phyloP scores from a whole-genome alignment of 1,140 invertebrate genomes.

The Varroa destructor region DNA sequence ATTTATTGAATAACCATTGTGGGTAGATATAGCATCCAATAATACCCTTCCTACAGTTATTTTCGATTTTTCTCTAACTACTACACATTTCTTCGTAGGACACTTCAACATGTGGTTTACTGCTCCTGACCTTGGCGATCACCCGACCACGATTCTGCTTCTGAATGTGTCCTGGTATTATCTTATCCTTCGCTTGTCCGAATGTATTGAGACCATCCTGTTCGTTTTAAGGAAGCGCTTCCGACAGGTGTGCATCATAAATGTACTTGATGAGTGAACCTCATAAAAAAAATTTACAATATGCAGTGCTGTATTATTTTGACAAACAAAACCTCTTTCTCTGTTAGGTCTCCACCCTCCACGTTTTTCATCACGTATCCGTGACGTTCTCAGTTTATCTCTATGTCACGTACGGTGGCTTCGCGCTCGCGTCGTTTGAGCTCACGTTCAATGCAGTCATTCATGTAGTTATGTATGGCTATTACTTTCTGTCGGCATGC shows the following conservation, averaged over 20 bases:
- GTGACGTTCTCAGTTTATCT: conserved; percentile 34
- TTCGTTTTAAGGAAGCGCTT: conserved; percentile 23
- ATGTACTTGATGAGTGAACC: background rate
- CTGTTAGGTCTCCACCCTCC: conserved; percentile 2
- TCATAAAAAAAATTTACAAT: background rate
- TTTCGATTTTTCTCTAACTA: too few relatives aligned
- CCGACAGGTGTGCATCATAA: conserved; percentile 1
- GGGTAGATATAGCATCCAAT: too few relatives aligned
- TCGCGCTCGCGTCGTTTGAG: conserved; percentile 53
- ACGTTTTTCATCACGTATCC: conserved; percentile 20
- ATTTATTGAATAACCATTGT: too few relatives aligned
- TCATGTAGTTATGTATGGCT: conserved; percentile 81
- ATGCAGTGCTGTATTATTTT: too few relatives aligned
- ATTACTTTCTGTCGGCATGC: conserved; percentile 69
- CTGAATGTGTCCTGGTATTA: conserved; percentile 26
- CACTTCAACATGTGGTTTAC: conserved; percentile 23
- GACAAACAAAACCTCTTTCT: too few relatives aligned
- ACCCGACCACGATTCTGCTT: conserved; percentile 19
- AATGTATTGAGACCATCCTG: conserved; percentile 15
- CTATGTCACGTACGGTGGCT: conserved; percentile 32
- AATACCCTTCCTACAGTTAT: too few relatives aligned
- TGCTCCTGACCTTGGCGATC: conserved; percentile 3
- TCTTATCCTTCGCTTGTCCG: background rate
- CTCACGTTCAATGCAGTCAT: conserved; percentile 77
- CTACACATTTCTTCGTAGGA: background rate